These are phyloP conservation scores for Rhagium mordax DNA, from an alignment of 2,888 invertebrate genomes.

Conservation along the genomic window DNA sequence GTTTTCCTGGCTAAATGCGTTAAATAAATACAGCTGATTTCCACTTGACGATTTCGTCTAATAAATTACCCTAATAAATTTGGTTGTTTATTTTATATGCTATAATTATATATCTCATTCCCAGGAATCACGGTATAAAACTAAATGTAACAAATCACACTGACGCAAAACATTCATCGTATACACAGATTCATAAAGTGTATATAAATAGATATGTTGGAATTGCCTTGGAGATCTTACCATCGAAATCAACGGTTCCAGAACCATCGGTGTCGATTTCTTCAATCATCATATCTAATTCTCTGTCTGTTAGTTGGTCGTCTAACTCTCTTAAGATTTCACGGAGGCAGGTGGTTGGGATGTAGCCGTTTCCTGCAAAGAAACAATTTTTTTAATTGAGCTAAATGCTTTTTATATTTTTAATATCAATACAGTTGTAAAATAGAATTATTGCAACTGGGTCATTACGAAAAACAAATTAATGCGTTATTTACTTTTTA, in stretches of 20 bases:
- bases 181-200: background rate
- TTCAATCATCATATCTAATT: slow-evolving; percentile 97
- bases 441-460: too few relatives aligned
- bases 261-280: slow-evolving; percentile 99
- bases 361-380: slow-evolving; percentile 87
- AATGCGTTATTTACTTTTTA: background rate
- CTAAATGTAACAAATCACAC: slow-evolving; percentile 27
- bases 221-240: slow-evolving; percentile 71
- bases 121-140: slow-evolving; percentile 11
- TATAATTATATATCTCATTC: slow-evolving; percentile 19
- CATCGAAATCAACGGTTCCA: slow-evolving; percentile 99
- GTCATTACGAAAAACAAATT: background rate
- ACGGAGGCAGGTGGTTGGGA: slow-evolving; percentile 92
- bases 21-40: background rate
- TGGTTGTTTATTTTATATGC: slow-evolving; percentile 4
- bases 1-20: background rate
- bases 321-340: slow-evolving; percentile 97
- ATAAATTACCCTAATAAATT: slow-evolving; percentile 30
- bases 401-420: too few relatives aligned
- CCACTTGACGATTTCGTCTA: slow-evolving; percentile 12
- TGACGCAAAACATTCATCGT: slow-evolving; percentile 32
- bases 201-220: slow-evolving; percentile 17
- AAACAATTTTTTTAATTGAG: background rate
- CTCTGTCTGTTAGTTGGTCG: slow-evolving; percentile 94
- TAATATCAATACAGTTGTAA: too few relatives aligned